A percentile compares a stretch with the other conserved stretches of the same genome.
Evolutionary conservation across 2,113 vertebrate genomes (phyloP).

Genomic region (Apodemus speciosus): DNA sequence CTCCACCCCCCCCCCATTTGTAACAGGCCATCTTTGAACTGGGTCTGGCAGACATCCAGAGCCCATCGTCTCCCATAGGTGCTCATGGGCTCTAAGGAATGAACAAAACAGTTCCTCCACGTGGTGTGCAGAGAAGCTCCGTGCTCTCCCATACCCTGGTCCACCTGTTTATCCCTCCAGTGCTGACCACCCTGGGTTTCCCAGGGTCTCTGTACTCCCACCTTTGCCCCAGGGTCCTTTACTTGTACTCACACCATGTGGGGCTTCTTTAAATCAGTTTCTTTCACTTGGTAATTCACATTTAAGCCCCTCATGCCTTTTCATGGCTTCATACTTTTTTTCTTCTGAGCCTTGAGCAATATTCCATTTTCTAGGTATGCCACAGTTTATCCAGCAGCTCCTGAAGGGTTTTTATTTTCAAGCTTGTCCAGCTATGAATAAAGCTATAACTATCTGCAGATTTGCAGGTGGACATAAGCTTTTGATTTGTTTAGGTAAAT

Average conservation of each 20-base stretch:
- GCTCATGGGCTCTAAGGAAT: neutral
- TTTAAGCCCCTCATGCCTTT: neutral
- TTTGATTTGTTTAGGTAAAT: constrained; percentile 14
- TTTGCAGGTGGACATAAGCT: neutral
- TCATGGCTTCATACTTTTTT: neutral
- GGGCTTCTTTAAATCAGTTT: constrained; percentile 1
- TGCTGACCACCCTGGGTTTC: neutral
- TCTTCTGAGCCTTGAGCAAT: constrained; percentile 20
- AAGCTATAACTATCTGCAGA: neutral
- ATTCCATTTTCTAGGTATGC: neutral
- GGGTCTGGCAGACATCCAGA: neutral
- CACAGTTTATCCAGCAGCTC: neutral
- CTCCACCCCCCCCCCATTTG: neutral
- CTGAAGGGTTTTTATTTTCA: constrained; percentile 11
- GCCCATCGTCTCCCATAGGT: neutral
- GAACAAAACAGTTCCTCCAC: neutral
- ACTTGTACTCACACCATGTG: neutral
- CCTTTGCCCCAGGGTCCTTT: neutral
- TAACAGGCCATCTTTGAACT: neutral
- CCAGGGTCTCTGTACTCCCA: neutral
- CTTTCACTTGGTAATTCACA: neutral
- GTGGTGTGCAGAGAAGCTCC: neutral
- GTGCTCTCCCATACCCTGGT: neutral
- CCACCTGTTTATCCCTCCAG: neutral
- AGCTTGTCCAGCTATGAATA: constrained; percentile 14